Evolutionary conservation across 1,140 invertebrate genomes (phyloP).

Genomic region (Stenopsyche tienmushanensis): DNA sequence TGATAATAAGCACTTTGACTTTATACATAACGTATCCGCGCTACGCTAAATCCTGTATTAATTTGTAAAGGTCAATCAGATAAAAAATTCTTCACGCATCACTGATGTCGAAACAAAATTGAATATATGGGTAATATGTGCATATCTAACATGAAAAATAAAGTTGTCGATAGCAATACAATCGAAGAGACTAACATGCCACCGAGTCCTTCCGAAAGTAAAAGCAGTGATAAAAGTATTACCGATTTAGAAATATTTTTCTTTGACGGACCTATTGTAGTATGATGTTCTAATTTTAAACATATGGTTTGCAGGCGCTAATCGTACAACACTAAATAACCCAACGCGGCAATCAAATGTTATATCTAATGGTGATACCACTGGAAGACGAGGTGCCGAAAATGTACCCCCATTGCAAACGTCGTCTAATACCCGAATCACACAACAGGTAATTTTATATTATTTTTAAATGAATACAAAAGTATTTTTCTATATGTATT

Average conservation of each 20-base stretch:
- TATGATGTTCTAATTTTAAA: too few relatives aligned
- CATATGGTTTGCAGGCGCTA: conserved; percentile 48
- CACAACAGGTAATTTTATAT: conserved; percentile 49
- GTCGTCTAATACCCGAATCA: conserved; percentile 46
- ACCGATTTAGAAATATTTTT: too few relatives aligned
- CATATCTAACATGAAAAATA: conserved; percentile 33
- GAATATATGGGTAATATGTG: conserved; percentile 22
- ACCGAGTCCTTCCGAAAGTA: too few relatives aligned
- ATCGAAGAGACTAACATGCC: conserved; percentile 14
- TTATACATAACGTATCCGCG: too few relatives aligned
- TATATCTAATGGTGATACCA: conserved; percentile 49
- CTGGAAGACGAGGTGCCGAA: conserved; percentile 50
- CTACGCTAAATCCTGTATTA: too few relatives aligned
- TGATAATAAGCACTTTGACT: too few relatives aligned
- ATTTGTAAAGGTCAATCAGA: too few relatives aligned
- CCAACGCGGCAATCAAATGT: conserved; percentile 52
- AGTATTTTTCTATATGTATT: neutral
- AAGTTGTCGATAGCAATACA: conserved; percentile 26
- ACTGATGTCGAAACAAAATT: too few relatives aligned
- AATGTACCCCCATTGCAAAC: conserved; percentile 50
- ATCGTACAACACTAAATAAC: conserved; percentile 53
- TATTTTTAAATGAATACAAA: neutral
- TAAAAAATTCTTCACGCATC: too few relatives aligned
- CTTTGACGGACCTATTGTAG: too few relatives aligned
- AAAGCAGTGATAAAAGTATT: too few relatives aligned